Conservation (phyloP, 2,797 vertebrate genomes). For the Darevskia nairensis region DNA sequence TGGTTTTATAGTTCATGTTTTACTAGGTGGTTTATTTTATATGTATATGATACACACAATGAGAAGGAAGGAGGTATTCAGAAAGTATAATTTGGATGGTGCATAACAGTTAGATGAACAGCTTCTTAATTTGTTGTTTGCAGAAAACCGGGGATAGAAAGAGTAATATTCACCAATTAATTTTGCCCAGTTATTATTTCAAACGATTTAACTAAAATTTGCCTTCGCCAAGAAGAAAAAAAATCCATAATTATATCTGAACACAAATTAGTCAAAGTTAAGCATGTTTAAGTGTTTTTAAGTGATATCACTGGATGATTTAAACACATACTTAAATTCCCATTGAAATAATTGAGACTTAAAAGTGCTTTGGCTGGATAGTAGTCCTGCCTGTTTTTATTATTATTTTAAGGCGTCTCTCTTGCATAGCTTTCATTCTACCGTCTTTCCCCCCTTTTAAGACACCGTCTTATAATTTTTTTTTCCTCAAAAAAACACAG, state of each 20-base stretch:
- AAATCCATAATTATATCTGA: neutral
- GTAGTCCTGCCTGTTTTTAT: neutral
- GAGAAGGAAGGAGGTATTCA: neutral
- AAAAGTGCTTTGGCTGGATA: neutral
- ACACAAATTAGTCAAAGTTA: neutral
- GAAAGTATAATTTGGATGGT: neutral
- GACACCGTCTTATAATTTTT: too few relatives aligned
- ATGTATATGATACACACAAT: neutral
- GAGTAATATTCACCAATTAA: neutral
- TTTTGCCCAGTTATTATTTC: conserved; percentile 37
- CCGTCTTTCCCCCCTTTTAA: too few relatives aligned
- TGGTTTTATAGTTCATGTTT: neutral
- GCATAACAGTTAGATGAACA: neutral
- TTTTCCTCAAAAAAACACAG: too few relatives aligned
- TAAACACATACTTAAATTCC: neutral
- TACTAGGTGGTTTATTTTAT: neutral
- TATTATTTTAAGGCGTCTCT: neutral
- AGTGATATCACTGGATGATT: neutral
- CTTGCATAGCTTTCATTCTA: neutral
- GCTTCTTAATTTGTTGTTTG: neutral
- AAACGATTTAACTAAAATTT: conserved; percentile 22
- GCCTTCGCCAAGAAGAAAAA: conserved; percentile 10
- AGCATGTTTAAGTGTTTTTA: neutral
- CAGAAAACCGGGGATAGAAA: neutral
- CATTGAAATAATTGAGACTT: neutral